Evolutionary conservation across 2,113 vertebrate species (phyloP).

Genomic region (Nothoprocta perdicaria): DNA sequence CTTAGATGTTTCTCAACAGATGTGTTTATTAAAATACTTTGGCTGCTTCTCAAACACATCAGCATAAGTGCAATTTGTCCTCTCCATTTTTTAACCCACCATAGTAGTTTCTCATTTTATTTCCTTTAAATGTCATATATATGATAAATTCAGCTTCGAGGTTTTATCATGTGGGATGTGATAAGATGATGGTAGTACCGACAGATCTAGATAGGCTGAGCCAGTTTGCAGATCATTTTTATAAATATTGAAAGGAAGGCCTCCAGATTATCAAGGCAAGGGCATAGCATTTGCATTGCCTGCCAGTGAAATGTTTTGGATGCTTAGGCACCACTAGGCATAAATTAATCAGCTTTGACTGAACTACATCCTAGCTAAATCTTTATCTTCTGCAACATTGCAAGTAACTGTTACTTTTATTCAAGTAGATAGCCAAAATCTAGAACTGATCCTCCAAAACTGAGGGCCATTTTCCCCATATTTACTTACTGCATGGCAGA

Average conservation of each 20-base stretch:
- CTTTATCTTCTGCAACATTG: conserved; percentile 45
- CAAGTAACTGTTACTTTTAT: conserved; percentile 2
- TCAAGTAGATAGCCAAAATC: neutral
- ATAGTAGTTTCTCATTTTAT: neutral
- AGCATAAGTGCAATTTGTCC: neutral
- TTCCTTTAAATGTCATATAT: neutral
- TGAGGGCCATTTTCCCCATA: accelerated
- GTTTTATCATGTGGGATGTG: neutral
- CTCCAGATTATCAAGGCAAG: conserved; percentile 30
- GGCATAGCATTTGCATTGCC: neutral
- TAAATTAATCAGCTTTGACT: conserved; percentile 60
- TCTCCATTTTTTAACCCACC: neutral
- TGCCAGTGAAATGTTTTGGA: conserved; percentile 34
- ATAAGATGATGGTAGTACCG: conserved; percentile 45
- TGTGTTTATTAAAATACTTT: conserved; percentile 13
- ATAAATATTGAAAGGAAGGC: conserved; percentile 56
- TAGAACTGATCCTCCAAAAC: neutral
- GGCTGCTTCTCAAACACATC: neutral
- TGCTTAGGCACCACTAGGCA: conserved; percentile 28
- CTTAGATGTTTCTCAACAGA: conserved; percentile 14
- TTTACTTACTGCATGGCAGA: neutral
- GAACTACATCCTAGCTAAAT: conserved; percentile 14
- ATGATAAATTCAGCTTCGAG: conserved; percentile 21
- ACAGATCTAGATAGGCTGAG: conserved; percentile 27
- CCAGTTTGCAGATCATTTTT: conserved; percentile 18